These are phyloP conservation scores for Zhengitettix transpicula DNA, from an alignment of 2,888 invertebrate genomes.

Conservation along the genomic window DNA sequence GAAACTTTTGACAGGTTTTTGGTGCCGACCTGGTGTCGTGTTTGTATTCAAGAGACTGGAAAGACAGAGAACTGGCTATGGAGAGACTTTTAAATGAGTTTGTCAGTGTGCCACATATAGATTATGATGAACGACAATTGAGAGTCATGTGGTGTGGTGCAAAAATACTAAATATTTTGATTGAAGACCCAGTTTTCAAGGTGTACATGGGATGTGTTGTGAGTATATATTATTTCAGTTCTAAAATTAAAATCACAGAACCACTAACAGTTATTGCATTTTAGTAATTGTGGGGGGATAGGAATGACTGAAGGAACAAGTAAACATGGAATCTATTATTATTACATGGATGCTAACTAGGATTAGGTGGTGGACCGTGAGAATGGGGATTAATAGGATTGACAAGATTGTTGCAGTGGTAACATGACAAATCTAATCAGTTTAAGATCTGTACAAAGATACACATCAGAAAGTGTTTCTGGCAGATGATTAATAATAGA, in stretches of 20 bases:
- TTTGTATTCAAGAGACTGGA: constrained; percentile 27
- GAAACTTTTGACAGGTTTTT: constrained; percentile 16
- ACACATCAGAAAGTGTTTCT: no score
- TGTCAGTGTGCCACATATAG: constrained; percentile 2
- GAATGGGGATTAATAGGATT: no score
- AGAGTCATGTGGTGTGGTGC: constrained; percentile 22
- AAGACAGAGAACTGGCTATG: constrained; percentile 20
- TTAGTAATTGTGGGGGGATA: no score
- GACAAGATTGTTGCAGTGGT: no score
- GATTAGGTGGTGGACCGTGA: no score
- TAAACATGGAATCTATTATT: no score
- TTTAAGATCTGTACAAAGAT: no score
- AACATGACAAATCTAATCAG: no score
- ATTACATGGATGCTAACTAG: no score
- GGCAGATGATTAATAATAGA: no score
- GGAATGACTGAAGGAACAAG: no score
- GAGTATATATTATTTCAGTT: constrained; percentile 13
- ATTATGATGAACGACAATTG: constrained; percentile 13
- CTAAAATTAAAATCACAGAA: neutral
- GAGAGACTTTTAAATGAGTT: constrained; percentile 21
- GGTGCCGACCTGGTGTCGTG: constrained; percentile 25
- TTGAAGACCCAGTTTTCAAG: constrained; percentile 28
- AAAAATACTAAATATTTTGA: constrained; percentile 23
- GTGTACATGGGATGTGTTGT: constrained; percentile 28
- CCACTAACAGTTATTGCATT: neutral